Conservation (phyloP, 2,888 invertebrate species). For the Callimorpha dominula region DNA sequence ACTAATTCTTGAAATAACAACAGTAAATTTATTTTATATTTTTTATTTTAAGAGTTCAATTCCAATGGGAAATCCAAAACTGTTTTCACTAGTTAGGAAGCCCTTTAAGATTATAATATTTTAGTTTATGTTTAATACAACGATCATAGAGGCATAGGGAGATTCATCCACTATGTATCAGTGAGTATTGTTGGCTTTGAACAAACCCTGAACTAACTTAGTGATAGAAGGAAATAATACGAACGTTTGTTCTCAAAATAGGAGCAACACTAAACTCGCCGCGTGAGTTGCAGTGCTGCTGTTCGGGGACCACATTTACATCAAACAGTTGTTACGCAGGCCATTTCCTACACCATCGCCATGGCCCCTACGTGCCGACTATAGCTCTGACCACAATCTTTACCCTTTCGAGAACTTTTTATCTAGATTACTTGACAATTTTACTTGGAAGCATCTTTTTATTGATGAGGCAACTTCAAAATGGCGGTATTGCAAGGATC, state of each 20-base stretch:
- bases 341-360: conserved; percentile 60
- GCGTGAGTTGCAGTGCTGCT: conserved; percentile 51
- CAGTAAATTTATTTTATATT: neutral
- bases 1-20: neutral
- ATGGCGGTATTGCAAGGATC: neutral
- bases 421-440: neutral
- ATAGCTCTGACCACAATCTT: conserved; percentile 45
- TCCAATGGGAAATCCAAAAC: neutral
- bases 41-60: neutral
- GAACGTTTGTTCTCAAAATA: neutral
- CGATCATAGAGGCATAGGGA: no score
- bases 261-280: conserved; percentile 20
- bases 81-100: neutral
- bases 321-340: conserved; percentile 75
- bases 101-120: neutral
- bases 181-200: no score
- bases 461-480: neutral
- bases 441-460: neutral
- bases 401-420: conserved; percentile 48
- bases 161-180: no score
- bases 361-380: conserved; percentile 43
- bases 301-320: conserved; percentile 73
- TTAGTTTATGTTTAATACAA: neutral
- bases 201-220: no score
- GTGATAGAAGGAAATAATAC: neutral